Conservation (phyloP, 2,113 vertebrate species). For the Brachyhypopomus occidentalis region DNA sequence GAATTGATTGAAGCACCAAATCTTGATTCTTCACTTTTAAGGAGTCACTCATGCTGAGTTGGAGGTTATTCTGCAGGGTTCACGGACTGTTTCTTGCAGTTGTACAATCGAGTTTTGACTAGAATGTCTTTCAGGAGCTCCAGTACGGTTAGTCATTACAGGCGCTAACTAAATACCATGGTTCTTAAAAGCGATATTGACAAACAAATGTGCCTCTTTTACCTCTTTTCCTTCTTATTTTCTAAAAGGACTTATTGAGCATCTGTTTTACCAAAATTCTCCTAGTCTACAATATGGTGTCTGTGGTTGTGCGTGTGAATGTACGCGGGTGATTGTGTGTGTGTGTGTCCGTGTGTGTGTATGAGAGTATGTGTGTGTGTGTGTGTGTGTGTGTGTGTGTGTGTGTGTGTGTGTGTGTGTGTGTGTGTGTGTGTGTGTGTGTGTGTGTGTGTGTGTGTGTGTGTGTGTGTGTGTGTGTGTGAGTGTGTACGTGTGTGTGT, state of each 20-base stretch:
- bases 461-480: too few relatives aligned
- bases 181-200: constrained; percentile 33
- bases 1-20: too few relatives aligned
- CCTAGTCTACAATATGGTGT: neutral
- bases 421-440: constrained; percentile 6
- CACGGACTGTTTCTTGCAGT: too few relatives aligned
- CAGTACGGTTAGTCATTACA: too few relatives aligned
- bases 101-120: too few relatives aligned
- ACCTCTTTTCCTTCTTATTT: neutral
- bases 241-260: neutral
- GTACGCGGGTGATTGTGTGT: neutral
- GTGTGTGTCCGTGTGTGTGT: constrained; percentile 6
- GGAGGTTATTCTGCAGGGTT: too few relatives aligned
- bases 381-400: too few relatives aligned
- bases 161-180: constrained; percentile 8
- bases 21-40: too few relatives aligned
- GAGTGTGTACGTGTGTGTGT: too few relatives aligned
- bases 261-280: constrained; percentile 20
- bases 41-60: too few relatives aligned
- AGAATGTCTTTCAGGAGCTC: too few relatives aligned
- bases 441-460: constrained; percentile 22
- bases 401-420: neutral
- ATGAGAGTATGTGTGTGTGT: neutral
- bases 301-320: neutral
- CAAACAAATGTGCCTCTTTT: constrained; percentile 30